Evolutionary conservation across 1,140 invertebrate genomes (phyloP), one percentile per base, ranked within the genome.

Genomic region (Paracyclopina nana): DNA sequence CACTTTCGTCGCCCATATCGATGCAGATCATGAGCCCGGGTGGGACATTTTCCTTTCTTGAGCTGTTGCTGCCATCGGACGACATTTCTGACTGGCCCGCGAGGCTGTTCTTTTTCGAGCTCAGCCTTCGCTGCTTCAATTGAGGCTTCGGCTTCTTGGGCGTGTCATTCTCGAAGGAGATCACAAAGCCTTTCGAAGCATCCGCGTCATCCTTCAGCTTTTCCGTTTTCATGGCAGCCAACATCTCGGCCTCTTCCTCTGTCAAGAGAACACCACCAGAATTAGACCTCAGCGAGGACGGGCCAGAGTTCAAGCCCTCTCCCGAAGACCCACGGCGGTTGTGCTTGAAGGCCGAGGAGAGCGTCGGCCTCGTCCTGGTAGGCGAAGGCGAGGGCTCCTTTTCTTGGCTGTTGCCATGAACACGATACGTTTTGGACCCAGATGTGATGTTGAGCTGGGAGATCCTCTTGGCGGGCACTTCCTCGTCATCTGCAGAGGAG

Each of bases 131-230:
- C 18, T 72, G 70, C 53, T 81, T 68, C 12, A 88, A 65, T 25
- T 82, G 80, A 1, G 86, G 84, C 66, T 90, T 90, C 1, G 83
- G 80, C 58, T 83, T 72, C 62, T 84, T 86, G 3, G 85, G 84
- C 52, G 60, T 56, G 43, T 83, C 78, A 60, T 81, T 77, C 60
- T 88, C 85, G 62, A 92, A 87, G 20, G 83, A 83, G 60, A 92
- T 87, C 62, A 91, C 90, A 67, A 94, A 94, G n/a, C 85, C 84
- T 66, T 84, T 83, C 62, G 85, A 79, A 18, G 53, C 46, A 34
- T 57, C 57, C 9, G 53, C 52, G 40, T 55, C 56, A n/a, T 65
- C 65, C 57, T 68, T 62, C 56, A 62, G 54, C 42, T 56, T 54
- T 46, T 60, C 57, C 14, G 60, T 56, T 48, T 58, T 61, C 31